phyloP scores from a whole-genome alignment of 2,888 invertebrate genomes.

The Hydroisotoma schaefferi region DNA sequence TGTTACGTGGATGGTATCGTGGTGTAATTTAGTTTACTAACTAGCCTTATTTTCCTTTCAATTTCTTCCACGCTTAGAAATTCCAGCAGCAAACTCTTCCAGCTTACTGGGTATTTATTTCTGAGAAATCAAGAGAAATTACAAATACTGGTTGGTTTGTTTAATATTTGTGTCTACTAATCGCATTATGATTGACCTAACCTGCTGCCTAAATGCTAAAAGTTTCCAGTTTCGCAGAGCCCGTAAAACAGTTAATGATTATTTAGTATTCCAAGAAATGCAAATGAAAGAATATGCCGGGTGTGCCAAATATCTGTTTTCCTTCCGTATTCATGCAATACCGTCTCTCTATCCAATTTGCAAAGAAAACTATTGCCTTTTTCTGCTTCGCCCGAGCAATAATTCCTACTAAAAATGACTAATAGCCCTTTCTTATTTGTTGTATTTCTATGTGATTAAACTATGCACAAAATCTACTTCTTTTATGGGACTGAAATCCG shows the following conservation, averaged over 20 bases:
- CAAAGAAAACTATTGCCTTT: background rate
- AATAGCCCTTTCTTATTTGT: no score
- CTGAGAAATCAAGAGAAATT: background rate
- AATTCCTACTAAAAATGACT: no score
- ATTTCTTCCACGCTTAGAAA: background rate
- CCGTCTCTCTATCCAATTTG: background rate
- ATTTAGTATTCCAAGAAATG: no score
- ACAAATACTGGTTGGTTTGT: no score
- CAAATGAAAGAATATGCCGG: background rate
- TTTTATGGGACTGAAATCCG: no score
- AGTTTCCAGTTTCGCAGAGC: no score
- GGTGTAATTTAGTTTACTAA: background rate
- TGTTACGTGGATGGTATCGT: background rate
- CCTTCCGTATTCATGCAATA: constrained; percentile 6
- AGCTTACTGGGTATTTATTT: background rate
- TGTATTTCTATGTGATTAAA: no score
- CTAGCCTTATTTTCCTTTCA: background rate
- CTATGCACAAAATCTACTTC: no score
- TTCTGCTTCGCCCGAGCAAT: no score
- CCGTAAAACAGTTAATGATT: no score
- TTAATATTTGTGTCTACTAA: background rate
- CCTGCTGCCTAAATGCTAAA: no score
- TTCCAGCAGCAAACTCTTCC: background rate
- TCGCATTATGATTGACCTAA: no score
- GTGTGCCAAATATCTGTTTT: constrained; percentile 2